Percentiles rank a stretch among this genome's conserved stretches.
Conservation (phyloP, 2,797 vertebrate species). For the Pseudomugil gertrudae region DNA sequence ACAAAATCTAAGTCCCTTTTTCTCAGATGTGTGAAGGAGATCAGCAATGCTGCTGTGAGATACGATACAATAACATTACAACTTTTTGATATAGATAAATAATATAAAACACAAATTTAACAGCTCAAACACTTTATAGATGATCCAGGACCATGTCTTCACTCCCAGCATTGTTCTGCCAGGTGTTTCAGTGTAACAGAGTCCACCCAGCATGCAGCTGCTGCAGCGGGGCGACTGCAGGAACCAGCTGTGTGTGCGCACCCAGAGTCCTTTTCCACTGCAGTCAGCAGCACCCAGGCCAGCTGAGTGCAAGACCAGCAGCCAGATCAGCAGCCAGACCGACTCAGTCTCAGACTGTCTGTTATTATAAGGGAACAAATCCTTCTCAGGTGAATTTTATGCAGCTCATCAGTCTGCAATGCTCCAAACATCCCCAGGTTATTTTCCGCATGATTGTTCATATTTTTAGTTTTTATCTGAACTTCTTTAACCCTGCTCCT, state of each 20-base stretch:
- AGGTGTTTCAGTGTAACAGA: conserved; percentile 62
- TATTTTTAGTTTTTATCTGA: background rate
- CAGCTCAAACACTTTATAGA: conserved; percentile 10
- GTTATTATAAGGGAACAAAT: conserved; percentile 52
- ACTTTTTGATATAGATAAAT: background rate
- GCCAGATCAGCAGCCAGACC: conserved; percentile 24
- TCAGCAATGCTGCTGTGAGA: too few species aligned
- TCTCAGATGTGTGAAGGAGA: too few species aligned
- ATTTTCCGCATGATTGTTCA: conserved; percentile 11
- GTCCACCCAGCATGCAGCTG: conserved; percentile 48
- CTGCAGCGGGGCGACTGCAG: conserved; percentile 53
- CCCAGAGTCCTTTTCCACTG: conserved; percentile 69
- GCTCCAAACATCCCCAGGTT: conserved; percentile 18
- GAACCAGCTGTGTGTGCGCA: conserved; percentile 51
- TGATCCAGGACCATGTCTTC: conserved; percentile 8
- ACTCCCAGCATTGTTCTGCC: conserved; percentile 16
- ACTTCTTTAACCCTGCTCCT: conserved; percentile 3
- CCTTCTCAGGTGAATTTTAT: conserved; percentile 28
- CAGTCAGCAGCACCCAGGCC: conserved; percentile 73
- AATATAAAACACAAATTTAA: conserved; percentile 17
- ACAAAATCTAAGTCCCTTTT: too few species aligned
- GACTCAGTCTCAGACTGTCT: conserved; percentile 59
- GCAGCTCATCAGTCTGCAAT: conserved; percentile 51
- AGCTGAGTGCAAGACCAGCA: conserved; percentile 50
- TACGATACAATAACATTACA: too few species aligned